Evolutionary conservation across 2,113 vertebrate genomes (phyloP).

Genomic region (Cephalopterus ornatus): DNA sequence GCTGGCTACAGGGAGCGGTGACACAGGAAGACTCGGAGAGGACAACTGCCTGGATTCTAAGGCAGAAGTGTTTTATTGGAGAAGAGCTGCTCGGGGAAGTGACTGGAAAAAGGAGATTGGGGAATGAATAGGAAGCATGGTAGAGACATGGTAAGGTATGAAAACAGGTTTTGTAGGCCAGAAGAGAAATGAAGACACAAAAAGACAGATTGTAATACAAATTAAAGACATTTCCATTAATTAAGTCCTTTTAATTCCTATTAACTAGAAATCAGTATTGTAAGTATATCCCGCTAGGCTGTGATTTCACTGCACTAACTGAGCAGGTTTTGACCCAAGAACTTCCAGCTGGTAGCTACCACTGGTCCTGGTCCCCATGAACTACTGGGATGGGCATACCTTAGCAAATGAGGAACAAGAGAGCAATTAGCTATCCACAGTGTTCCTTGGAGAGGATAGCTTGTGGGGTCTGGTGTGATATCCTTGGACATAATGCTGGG

Average conservation of each 20-base stretch:
- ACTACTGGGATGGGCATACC: neutral
- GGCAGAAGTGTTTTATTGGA: neutral
- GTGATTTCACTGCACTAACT: neutral
- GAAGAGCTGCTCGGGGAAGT: neutral
- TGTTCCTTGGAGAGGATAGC: neutral
- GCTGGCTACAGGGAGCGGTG: neutral
- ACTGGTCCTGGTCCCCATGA: neutral
- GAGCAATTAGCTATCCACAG: neutral
- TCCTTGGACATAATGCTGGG: neutral
- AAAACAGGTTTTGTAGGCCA: neutral
- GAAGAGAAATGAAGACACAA: neutral
- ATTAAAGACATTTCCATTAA: constrained; percentile 5
- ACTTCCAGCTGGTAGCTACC: neutral
- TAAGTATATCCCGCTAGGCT: neutral
- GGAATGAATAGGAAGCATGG: neutral
- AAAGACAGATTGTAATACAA: neutral
- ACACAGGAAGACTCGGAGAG: neutral
- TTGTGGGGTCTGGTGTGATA: neutral
- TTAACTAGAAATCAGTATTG: neutral
- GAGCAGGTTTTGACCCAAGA: constrained; percentile 1
- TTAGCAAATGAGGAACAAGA: neutral
- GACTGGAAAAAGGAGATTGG: neutral
- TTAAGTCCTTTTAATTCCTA: neutral
- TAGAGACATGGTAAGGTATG: neutral
- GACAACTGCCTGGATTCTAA: neutral